These are phyloP conservation scores for Chromobotia macracanthus DNA, from an alignment of 2,797 vertebrate species.

Conservation along the genomic window DNA sequence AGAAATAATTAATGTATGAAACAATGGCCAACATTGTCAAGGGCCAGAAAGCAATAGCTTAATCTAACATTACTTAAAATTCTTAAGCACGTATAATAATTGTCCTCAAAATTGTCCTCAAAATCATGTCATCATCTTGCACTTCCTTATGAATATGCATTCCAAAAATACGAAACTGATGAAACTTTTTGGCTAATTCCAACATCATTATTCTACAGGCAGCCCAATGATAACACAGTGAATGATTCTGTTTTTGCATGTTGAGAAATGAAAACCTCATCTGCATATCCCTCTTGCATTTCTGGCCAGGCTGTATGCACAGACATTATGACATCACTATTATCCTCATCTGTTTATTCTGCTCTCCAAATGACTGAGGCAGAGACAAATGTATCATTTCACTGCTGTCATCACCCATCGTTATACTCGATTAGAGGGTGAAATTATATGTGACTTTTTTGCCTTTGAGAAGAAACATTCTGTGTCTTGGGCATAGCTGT, in stretches of 20 bases:
- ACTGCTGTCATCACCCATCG: slow-evolving; percentile 16
- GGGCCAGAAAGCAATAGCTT: too few species aligned
- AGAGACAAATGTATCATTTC: slow-evolving; percentile 30
- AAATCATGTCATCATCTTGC: too few species aligned
- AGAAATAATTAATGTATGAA: too few species aligned
- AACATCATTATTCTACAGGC: slow-evolving; percentile 24
- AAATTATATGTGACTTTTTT: slow-evolving; percentile 34
- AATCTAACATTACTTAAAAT: too few species aligned
- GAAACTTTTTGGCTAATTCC: too few species aligned
- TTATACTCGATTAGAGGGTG: slow-evolving; percentile 31
- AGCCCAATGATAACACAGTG: not conserved
- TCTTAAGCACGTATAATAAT: too few species aligned
- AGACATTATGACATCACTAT: slow-evolving; percentile 21
- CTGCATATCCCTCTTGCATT: slow-evolving; percentile 1
- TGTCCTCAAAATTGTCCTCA: too few species aligned
- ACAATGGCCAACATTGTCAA: too few species aligned
- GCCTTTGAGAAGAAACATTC: slow-evolving; percentile 26
- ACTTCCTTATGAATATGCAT: too few species aligned
- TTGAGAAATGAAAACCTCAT: slow-evolving; percentile 2
- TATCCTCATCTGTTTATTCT: slow-evolving; percentile 33
- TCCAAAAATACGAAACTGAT: not conserved
- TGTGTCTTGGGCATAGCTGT: slow-evolving; percentile 4
- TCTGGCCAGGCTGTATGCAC: not conserved
- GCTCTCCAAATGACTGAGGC: slow-evolving; percentile 22
- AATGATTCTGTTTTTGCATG: slow-evolving; percentile 1